Percentiles rank a stretch among this genome's conserved stretches.
Evolutionary conservation across 2,113 vertebrate species (phyloP).

Genomic region (Elephas maximus): DNA sequence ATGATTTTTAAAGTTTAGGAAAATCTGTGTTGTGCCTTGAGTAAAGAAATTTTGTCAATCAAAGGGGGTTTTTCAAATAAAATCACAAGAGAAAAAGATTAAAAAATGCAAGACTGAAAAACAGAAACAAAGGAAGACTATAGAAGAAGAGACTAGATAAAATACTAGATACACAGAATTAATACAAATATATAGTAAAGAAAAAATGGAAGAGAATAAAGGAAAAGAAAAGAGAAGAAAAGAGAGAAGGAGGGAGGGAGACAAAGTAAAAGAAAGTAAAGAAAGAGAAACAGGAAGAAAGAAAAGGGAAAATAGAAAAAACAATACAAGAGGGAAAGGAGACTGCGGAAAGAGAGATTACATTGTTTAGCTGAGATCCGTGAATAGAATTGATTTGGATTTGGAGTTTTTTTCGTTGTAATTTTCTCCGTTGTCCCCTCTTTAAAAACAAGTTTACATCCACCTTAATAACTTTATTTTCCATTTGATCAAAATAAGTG

Average conservation of each 20-base stretch:
- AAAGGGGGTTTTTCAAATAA: background rate
- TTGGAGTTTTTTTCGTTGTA: background rate
- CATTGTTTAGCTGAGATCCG: background rate
- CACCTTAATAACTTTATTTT: background rate
- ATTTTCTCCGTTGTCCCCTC: background rate
- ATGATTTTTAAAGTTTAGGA: background rate
- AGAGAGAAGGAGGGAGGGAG: conserved; percentile 82
- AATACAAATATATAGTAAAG: conserved; percentile 31
- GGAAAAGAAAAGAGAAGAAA: conserved; percentile 76
- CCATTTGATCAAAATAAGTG: background rate
- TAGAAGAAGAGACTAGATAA: conserved; percentile 46
- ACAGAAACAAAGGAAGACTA: conserved; percentile 40
- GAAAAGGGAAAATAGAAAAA: background rate
- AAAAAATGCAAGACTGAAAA: conserved; percentile 51
- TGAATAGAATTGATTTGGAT: background rate
- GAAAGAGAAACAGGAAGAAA: background rate
- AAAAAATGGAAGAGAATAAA: background rate
- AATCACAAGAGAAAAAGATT: conserved; percentile 55
- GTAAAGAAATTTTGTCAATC: background rate
- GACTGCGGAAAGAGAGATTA: background rate
- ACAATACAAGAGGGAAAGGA: background rate
- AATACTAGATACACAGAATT: conserved; percentile 30
- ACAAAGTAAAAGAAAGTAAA: conserved; percentile 72
- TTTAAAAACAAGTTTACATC: background rate
- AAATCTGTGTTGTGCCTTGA: background rate